Conservation (phyloP, 2,888 invertebrate genomes). For the Heteropelma amictum region DNA sequence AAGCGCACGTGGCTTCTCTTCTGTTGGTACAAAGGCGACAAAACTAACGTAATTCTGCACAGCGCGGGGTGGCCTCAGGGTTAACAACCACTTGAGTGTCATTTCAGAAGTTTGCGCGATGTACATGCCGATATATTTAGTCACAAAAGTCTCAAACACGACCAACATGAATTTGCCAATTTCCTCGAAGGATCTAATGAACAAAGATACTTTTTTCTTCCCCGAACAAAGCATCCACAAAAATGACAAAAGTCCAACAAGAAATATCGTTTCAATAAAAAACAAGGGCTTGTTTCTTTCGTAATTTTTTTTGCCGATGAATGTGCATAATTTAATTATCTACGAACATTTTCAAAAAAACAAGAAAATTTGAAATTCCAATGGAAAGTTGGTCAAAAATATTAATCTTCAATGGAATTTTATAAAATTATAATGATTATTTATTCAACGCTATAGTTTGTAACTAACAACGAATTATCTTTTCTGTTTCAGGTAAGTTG, state of each 20-base stretch:
- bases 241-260: neutral
- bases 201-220: neutral
- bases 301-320: too few relatives aligned
- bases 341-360: too few relatives aligned
- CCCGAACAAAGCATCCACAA: neutral
- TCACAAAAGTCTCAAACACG: neutral
- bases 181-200: neutral
- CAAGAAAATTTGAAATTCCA: too few relatives aligned
- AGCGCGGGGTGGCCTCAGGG: constrained; percentile 55
- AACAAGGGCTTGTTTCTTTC: too few relatives aligned
- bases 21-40: constrained; percentile 47
- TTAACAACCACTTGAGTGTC: constrained; percentile 55
- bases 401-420: neutral
- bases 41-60: constrained; percentile 63
- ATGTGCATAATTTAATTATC: too few relatives aligned
- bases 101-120: constrained; percentile 31
- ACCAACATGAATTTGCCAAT: constrained; percentile 21
- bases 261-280: too few relatives aligned
- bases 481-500: constrained; percentile 71
- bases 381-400: neutral
- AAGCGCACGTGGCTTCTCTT: constrained; percentile 43
- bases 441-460: neutral
- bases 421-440: neutral
- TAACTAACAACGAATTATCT: constrained; percentile 47
- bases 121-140: neutral